Percentiles rank a stretch among this genome's conserved stretches.
These are phyloP conservation scores for Callinectes sapidus DNA, from an alignment of 2,888 invertebrate species.

Conservation along the genomic window DNA sequence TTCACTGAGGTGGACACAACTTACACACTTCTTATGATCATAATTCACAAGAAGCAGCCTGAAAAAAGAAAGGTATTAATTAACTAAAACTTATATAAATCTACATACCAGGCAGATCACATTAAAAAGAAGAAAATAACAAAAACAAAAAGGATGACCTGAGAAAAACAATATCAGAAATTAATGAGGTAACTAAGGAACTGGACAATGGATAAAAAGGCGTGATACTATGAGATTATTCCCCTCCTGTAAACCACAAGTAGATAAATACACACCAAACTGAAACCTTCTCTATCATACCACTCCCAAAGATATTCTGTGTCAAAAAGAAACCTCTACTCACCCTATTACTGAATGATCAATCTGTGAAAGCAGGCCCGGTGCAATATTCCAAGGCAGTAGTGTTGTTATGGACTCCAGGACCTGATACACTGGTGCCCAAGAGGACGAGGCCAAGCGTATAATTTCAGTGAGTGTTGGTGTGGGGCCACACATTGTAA, in stretches of 20 bases:
- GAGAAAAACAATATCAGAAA: no score
- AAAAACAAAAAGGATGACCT: no score
- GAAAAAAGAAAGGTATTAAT: not conserved
- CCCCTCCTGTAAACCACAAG: no score
- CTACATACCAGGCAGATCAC: no score
- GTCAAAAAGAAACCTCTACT: not conserved
- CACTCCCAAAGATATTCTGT: not conserved
- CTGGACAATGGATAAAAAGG: no score
- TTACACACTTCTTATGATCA: slow-evolving; percentile 69
- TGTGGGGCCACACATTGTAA: slow-evolving; percentile 71
- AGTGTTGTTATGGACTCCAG: slow-evolving; percentile 63
- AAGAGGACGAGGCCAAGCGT: slow-evolving; percentile 61
- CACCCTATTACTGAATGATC: slow-evolving; percentile 72
- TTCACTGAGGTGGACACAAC: slow-evolving; percentile 69
- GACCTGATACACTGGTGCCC: slow-evolving; percentile 67
- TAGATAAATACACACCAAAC: not conserved
- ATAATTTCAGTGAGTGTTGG: slow-evolving; percentile 64
- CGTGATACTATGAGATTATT: no score
- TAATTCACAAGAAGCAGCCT: slow-evolving; percentile 70
- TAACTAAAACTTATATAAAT: not conserved
- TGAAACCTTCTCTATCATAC: not conserved
- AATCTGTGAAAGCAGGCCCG: slow-evolving; percentile 59
- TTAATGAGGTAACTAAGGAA: no score
- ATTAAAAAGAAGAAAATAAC: no score
- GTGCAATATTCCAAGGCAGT: slow-evolving; percentile 67